These are phyloP conservation scores for Vanessa atalanta DNA, from an alignment of 1,140 invertebrate species.

Conservation along the genomic window DNA sequence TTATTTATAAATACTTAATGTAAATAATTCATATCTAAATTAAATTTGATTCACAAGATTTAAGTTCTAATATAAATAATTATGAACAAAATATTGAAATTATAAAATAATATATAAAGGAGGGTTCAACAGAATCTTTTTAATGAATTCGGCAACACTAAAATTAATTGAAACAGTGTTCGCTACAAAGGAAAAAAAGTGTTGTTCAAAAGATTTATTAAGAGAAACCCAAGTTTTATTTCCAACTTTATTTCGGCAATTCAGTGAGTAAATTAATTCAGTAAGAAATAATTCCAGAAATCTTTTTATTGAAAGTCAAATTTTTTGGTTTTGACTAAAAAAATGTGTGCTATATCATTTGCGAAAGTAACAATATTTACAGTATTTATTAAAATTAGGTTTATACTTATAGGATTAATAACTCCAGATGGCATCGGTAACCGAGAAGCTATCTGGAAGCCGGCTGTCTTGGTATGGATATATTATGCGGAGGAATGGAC, in stretches of 20 bases:
- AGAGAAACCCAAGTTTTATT: neutral
- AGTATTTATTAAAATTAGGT: no score
- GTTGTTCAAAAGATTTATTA: neutral
- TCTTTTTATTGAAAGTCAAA: neutral
- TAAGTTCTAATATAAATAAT: no score
- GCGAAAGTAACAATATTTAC: neutral
- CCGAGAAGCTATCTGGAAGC: no score
- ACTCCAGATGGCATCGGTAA: no score
- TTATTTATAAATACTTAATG: no score
- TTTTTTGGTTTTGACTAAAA: neutral
- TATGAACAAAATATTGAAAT: no score
- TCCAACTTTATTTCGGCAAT: neutral
- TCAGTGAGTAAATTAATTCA: neutral
- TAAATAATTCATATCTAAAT: no score
- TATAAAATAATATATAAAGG: no score
- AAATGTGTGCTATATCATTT: neutral
- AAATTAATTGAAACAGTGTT: slow-evolving; percentile 9
- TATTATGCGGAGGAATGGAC: no score
- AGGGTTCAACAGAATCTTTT: neutral
- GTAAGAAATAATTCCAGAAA: neutral
- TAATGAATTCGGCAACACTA: neutral
- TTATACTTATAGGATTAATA: no score
- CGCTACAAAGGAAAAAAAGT: neutral
- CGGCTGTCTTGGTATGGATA: no score
- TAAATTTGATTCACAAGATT: no score